Evolutionary conservation across 2,797 vertebrate species (phyloP).

Genomic region (Danio choprae): DNA sequence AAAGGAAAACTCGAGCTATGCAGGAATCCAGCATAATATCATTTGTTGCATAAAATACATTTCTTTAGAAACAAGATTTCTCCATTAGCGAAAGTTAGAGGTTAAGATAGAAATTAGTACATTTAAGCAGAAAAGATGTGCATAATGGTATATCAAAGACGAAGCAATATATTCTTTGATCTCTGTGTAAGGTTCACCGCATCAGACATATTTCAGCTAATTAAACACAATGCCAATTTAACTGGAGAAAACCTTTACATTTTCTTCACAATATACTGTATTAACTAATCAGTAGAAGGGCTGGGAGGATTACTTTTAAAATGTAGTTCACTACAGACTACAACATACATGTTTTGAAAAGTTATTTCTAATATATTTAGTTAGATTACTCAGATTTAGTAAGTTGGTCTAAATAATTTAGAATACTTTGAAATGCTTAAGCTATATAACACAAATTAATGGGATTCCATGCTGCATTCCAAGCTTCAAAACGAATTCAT

Average conservation of each 20-base stretch:
- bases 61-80: neutral
- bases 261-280: conserved; percentile 8
- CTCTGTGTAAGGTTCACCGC: conserved; percentile 26
- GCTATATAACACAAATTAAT: too few relatives aligned
- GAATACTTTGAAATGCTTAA: too few relatives aligned
- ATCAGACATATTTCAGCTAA: conserved; percentile 47
- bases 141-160: conserved; percentile 35
- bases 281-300: too few relatives aligned
- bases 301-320: too few relatives aligned
- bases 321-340: too few relatives aligned
- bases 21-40: neutral
- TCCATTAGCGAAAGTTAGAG: neutral
- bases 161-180: conserved; percentile 39
- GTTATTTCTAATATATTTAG: too few relatives aligned
- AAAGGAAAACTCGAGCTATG: conserved; percentile 51
- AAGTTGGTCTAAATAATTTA: too few relatives aligned
- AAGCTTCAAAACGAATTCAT: too few relatives aligned
- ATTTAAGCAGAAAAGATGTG: conserved; percentile 8
- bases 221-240: conserved; percentile 49
- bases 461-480: too few relatives aligned
- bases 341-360: too few relatives aligned
- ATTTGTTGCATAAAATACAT: conserved; percentile 6
- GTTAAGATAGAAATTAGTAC: conserved; percentile 20
- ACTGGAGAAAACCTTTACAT: conserved; percentile 39
- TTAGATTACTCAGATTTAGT: too few relatives aligned